phyloP scores from a whole-genome alignment of 2,888 invertebrate species.

The Clitarchus hookeri region DNA sequence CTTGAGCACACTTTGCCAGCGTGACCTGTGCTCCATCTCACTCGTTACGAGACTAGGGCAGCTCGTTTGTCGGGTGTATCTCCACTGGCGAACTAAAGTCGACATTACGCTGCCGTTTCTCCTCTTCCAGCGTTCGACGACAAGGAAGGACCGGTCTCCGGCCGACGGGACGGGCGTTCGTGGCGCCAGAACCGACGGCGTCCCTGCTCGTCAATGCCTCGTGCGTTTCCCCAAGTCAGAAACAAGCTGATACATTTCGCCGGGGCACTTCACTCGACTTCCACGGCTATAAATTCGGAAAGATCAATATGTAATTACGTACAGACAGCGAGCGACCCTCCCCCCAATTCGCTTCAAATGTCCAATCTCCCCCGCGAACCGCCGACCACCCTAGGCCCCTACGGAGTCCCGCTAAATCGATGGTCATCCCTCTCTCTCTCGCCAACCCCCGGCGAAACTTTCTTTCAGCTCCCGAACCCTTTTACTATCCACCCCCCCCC shows the following conservation, averaged over 20 bases:
- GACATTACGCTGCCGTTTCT: too few species aligned
- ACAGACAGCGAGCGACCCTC: constrained; percentile 14
- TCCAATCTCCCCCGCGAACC: not conserved
- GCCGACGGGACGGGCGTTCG: not conserved
- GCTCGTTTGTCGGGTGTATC: too few species aligned
- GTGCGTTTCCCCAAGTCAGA: not conserved
- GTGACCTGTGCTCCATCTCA: too few species aligned
- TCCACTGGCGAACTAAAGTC: too few species aligned
- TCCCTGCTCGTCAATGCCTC: not conserved
- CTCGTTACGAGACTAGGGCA: too few species aligned
- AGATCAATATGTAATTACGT: constrained; percentile 25
- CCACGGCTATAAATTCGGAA: constrained; percentile 5
- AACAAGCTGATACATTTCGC: constrained; percentile 10
- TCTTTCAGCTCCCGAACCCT: not conserved
- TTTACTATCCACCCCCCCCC: not conserved
- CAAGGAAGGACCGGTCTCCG: too few species aligned
- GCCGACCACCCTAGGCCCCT: not conserved
- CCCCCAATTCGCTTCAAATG: constrained; percentile 23
- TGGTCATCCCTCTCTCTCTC: constrained; percentile 12
- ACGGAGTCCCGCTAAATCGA: constrained; percentile 6
- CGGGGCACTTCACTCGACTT: not conserved
- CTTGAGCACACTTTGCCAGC: too few species aligned
- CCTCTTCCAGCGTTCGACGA: too few species aligned
- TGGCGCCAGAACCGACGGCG: not conserved
- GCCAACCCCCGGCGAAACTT: not conserved